These are phyloP conservation scores for Monoplex corrugatus DNA, from an alignment of 2,888 invertebrate species.

Conservation along the genomic window DNA sequence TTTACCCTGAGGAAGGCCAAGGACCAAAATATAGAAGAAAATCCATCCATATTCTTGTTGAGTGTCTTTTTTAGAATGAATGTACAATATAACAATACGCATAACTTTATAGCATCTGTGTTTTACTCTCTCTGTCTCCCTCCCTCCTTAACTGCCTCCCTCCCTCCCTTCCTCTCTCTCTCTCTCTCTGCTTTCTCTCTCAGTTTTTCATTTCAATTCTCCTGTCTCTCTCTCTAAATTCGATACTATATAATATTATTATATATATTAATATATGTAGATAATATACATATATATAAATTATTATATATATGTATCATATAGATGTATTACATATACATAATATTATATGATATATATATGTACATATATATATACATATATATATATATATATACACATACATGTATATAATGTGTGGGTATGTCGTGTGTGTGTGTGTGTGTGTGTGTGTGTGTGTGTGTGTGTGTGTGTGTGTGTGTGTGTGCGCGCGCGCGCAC, in stretches of 20 bases:
- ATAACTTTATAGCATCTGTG: background rate
- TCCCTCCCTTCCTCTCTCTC: background rate
- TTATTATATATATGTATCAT: too few relatives aligned
- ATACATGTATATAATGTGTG: background rate
- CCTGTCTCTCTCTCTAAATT: background rate
- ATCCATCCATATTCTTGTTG: too few relatives aligned
- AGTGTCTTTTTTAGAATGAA: too few relatives aligned
- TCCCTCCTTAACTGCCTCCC: background rate
- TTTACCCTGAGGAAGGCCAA: too few relatives aligned
- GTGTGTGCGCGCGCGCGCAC: background rate
- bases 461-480: conserved; percentile 1
- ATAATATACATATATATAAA: background rate
- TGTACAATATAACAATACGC: too few relatives aligned
- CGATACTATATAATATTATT: too few relatives aligned
- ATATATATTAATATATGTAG: too few relatives aligned
- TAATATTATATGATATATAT: background rate
- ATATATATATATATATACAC: background rate
- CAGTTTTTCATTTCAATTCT: background rate
- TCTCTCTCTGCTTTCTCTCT: background rate
- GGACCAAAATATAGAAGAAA: too few relatives aligned
- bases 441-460: background rate
- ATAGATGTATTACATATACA: background rate
- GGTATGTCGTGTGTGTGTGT: background rate
- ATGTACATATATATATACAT: background rate
- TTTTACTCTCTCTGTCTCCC: background rate